phyloP scores from a whole-genome alignment of 1,140 invertebrate species.

The Cotesia vestalis region DNA sequence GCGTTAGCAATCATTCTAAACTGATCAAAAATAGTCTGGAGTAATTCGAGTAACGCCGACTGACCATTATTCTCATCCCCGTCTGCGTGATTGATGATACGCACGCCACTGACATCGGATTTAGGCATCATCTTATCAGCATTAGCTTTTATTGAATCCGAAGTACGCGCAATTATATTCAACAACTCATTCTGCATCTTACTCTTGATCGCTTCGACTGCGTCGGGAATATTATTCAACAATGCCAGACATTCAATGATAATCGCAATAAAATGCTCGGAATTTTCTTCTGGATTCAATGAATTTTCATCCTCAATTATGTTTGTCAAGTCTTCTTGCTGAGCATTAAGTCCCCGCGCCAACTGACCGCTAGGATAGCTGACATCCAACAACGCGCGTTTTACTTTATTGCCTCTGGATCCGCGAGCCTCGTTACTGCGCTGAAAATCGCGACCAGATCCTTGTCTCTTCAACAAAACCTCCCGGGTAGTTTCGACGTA shows the following conservation, averaged over 20 bases:
- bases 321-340: slow-evolving; percentile 54
- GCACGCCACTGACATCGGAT: slow-evolving; percentile 22
- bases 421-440: slow-evolving; percentile 66
- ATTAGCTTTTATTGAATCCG: slow-evolving; percentile 76
- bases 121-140: slow-evolving; percentile 48
- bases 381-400: slow-evolving; percentile 52
- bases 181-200: slow-evolving; percentile 84
- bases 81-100: slow-evolving; percentile 1
- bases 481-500: slow-evolving; percentile 75
- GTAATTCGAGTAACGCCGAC: slow-evolving; percentile 66
- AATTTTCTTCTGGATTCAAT: slow-evolving; percentile 74
- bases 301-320: slow-evolving; percentile 72
- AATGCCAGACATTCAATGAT: slow-evolving; percentile 87
- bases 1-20: slow-evolving; percentile 77
- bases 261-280: slow-evolving; percentile 79
- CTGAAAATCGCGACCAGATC: slow-evolving; percentile 70
- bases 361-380: slow-evolving; percentile 17
- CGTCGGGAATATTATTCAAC: slow-evolving; percentile 84
- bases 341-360: slow-evolving; percentile 40
- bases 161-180: slow-evolving; percentile 79
- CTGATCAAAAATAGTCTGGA: slow-evolving; percentile 77
- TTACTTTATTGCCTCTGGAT: slow-evolving; percentile 60
- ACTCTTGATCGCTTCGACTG: slow-evolving; percentile 82
- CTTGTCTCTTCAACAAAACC: slow-evolving; percentile 70
- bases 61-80: slow-evolving; percentile 40